phyloP scores from a whole-genome alignment of 1,140 invertebrate genomes.

The Drosophila orena region DNA sequence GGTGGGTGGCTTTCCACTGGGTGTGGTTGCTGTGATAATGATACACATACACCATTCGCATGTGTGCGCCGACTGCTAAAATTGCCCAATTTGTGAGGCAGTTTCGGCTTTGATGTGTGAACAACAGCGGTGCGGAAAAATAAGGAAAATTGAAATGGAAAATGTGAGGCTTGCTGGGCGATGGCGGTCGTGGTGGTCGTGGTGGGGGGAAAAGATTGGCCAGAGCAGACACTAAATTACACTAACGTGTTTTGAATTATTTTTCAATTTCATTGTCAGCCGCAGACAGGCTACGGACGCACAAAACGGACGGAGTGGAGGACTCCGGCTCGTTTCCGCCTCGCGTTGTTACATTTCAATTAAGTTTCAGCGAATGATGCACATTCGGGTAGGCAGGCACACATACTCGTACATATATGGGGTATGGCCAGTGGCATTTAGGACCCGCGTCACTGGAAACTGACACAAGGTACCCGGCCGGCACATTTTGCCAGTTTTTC shows the following conservation, averaged over 20 bases:
- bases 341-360: constrained; percentile 80
- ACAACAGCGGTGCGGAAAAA: constrained; percentile 49
- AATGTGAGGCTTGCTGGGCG: constrained; percentile 3
- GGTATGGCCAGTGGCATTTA: neutral
- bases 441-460: neutral
- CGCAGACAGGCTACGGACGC: constrained; percentile 39
- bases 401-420: too few species aligned
- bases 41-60: constrained; percentile 62
- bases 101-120: constrained; percentile 77
- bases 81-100: constrained; percentile 76
- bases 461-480: neutral
- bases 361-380: constrained; percentile 47
- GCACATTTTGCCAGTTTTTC: neutral
- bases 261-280: constrained; percentile 83
- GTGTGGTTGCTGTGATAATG: constrained; percentile 80
- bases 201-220: neutral
- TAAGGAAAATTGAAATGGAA: constrained; percentile 57
- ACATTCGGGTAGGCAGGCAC: neutral
- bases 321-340: constrained; percentile 63
- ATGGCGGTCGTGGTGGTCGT: neutral
- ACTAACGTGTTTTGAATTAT: constrained; percentile 84
- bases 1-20: constrained; percentile 1
- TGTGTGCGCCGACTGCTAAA: constrained; percentile 39
- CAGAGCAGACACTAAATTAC: constrained; percentile 77
- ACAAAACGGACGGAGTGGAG: constrained; percentile 7